Conservation (phyloP, 2,113 vertebrate species). For the Syngnathus typhle region DNA sequence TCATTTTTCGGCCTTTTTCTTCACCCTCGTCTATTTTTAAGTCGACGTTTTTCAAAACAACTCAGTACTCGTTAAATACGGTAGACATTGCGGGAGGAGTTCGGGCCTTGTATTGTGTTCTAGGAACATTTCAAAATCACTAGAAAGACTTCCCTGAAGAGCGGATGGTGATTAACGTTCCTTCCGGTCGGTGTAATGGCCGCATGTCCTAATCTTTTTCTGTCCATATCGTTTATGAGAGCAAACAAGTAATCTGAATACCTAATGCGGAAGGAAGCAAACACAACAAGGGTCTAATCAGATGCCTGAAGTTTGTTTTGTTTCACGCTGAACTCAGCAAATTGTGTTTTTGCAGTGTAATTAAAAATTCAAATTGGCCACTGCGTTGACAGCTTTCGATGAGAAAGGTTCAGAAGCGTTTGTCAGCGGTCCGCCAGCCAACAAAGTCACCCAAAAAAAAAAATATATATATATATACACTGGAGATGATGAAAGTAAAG, state of each 20-base stretch:
- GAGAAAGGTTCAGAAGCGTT: constrained; percentile 1
- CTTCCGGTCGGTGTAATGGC: background rate
- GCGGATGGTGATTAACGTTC: background rate
- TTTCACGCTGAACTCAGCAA: background rate
- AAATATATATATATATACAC: background rate
- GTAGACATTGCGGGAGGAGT: no score
- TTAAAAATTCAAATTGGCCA: constrained; percentile 3
- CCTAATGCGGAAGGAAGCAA: background rate
- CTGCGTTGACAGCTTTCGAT: background rate
- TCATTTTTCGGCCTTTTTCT: background rate
- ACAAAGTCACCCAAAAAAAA: background rate
- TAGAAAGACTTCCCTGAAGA: background rate
- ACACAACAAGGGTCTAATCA: constrained; percentile 1
- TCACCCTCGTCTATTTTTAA: background rate
- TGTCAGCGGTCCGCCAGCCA: background rate
- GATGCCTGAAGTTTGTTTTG: constrained; percentile 6
- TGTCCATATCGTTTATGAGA: background rate
- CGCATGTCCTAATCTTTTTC: background rate
- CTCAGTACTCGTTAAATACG: no score
- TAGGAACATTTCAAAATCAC: background rate
- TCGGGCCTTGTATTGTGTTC: background rate
- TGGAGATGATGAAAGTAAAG: background rate
- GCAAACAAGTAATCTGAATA: constrained; percentile 8
- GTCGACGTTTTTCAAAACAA: background rate
- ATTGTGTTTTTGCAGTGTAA: background rate